phyloP scores from a whole-genome alignment of 2,797 vertebrate species.

The Salarias fasciatus region DNA sequence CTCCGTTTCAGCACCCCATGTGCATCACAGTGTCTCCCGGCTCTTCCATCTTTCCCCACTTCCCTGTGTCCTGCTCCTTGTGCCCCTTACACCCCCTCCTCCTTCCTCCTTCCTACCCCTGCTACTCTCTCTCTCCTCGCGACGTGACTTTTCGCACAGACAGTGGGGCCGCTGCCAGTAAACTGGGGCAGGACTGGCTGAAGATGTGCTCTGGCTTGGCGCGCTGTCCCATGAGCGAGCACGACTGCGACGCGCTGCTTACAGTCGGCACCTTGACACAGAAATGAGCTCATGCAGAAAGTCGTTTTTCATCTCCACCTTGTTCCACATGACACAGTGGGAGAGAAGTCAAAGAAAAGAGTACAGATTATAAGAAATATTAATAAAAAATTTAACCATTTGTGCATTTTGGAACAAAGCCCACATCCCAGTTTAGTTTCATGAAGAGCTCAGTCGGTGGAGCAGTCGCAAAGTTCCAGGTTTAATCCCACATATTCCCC shows the following conservation, averaged over 20 bases:
- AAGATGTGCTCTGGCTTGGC: constrained; percentile 69
- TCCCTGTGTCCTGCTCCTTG: constrained; percentile 84
- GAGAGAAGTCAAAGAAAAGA: too few relatives aligned
- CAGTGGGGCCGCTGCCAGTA: constrained; percentile 79
- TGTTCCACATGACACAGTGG: too few relatives aligned
- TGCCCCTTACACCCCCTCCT: constrained; percentile 77
- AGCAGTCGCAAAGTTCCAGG: too few relatives aligned
- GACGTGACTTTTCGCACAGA: constrained; percentile 87
- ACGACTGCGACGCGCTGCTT: constrained; percentile 19
- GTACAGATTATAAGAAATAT: too few relatives aligned
- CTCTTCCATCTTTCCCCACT: constrained; percentile 85
- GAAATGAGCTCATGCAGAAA: too few relatives aligned
- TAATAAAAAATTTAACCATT: too few relatives aligned
- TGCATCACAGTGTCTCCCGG: constrained; percentile 82
- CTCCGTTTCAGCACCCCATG: constrained; percentile 72
- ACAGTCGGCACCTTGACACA: constrained; percentile 5
- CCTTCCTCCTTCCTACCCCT: constrained; percentile 73
- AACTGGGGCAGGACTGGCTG: constrained; percentile 74
- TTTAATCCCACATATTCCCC: too few relatives aligned
- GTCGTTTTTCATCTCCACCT: too few relatives aligned
- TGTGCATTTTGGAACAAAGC: too few relatives aligned
- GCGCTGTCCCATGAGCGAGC: constrained; percentile 45
- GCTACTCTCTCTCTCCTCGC: constrained; percentile 74
- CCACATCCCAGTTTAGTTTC: too few relatives aligned
- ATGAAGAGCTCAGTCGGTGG: too few relatives aligned